Evolutionary conservation across 2,888 invertebrate genomes (phyloP).

Genomic region (Laspeyria flexula): DNA sequence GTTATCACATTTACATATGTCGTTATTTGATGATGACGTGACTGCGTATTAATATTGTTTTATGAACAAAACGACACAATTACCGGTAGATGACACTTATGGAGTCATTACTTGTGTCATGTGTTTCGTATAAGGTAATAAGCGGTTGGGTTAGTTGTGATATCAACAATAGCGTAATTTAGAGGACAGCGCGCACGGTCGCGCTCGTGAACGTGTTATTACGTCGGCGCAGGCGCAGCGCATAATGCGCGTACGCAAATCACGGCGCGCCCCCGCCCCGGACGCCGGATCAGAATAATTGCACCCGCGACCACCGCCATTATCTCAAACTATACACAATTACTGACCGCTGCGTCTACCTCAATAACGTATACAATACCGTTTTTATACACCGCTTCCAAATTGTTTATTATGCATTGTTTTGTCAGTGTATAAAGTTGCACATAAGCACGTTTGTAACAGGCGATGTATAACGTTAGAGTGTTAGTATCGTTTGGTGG

Average conservation of each 20-base stretch:
- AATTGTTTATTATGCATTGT: constrained; percentile 14
- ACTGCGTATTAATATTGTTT: not conserved
- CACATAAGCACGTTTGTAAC: not conserved
- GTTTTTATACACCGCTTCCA: not conserved
- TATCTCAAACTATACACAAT: constrained; percentile 78
- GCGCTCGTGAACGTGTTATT: constrained; percentile 51
- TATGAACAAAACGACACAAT: constrained; percentile 6
- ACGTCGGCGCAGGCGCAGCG: constrained; percentile 29
- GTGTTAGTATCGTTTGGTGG: constrained; percentile 23
- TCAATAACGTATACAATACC: constrained; percentile 4
- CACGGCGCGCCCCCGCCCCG: constrained; percentile 51
- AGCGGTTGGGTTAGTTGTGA: constrained; percentile 7
- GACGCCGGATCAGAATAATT: constrained; percentile 73
- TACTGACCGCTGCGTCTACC: constrained; percentile 60
- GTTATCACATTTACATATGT: constrained; percentile 13
- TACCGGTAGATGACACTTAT: constrained; percentile 4
- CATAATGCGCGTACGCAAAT: constrained; percentile 72
- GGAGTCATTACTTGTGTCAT: constrained; percentile 12
- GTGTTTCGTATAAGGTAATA: constrained; percentile 7
- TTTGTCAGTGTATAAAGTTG: not conserved
- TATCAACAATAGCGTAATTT: constrained; percentile 46
- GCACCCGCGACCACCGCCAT: constrained; percentile 69
- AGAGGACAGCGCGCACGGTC: constrained; percentile 37
- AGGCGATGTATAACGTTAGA: constrained; percentile 4
- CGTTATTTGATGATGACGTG: not conserved